Percentiles rank a stretch among this genome's conserved stretches.
These are phyloP conservation scores for Gambusia holbrooki DNA, from an alignment of 2,113 vertebrate genomes.

Conservation along the genomic window DNA sequence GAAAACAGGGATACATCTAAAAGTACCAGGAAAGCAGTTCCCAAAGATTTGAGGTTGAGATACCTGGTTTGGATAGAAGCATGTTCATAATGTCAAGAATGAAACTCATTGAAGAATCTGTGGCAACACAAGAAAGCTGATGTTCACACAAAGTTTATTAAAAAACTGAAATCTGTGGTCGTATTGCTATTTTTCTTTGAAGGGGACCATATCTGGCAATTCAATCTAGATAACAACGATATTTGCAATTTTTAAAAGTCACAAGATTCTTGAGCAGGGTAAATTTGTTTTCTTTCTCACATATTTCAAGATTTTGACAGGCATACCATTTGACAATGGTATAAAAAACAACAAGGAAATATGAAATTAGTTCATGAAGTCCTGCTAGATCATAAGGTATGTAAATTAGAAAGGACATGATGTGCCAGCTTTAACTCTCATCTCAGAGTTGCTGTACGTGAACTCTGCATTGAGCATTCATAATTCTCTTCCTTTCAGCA, in stretches of 20 bases:
- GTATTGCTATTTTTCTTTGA: constrained; percentile 49
- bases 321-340: background rate
- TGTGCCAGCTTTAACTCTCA: constrained; percentile 36
- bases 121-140: background rate
- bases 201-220: constrained; percentile 26
- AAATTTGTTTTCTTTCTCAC: constrained; percentile 1
- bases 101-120: background rate
- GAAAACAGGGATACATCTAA: background rate
- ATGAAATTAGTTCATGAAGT: constrained; percentile 42
- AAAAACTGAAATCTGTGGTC: background rate
- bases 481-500: constrained; percentile 30
- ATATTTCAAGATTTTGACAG: background rate
- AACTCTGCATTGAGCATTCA: constrained; percentile 39
- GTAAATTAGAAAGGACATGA: constrained; percentile 44
- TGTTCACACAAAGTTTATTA: background rate
- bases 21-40: background rate
- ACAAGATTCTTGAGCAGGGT: background rate
- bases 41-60: background rate
- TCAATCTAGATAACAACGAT: background rate
- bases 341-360: constrained; percentile 11
- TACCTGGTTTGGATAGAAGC: background rate
- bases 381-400: constrained; percentile 40
- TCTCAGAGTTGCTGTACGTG: constrained; percentile 41
- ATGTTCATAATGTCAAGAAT: background rate
- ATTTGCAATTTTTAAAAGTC: background rate